Evolutionary conservation across 2,797 vertebrate species (phyloP).

Genomic region (Moxostoma hubbsi): DNA sequence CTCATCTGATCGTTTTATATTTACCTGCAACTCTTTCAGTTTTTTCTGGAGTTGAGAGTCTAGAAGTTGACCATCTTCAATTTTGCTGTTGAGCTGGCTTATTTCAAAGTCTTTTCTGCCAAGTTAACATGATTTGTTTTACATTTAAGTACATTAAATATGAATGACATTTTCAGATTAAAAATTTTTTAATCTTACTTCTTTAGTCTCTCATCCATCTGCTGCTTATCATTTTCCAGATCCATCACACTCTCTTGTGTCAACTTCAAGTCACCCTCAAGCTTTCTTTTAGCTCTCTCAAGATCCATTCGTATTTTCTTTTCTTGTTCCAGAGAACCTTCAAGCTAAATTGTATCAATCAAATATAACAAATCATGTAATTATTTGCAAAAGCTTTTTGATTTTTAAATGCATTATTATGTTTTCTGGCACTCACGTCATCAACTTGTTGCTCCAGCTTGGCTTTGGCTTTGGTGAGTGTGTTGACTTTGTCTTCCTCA

Average conservation of each 20-base stretch:
- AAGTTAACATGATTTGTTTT: conserved; percentile 30
- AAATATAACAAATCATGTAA: not conserved
- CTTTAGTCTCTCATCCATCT: conserved; percentile 81
- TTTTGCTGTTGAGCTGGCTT: conserved; percentile 75
- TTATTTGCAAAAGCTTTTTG: not conserved
- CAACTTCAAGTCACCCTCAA: conserved; percentile 81
- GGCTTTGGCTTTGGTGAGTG: conserved; percentile 79
- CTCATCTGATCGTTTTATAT: conserved; percentile 41
- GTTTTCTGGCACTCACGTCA: conserved; percentile 69
- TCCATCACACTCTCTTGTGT: conserved; percentile 85
- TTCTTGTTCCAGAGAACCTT: conserved; percentile 84
- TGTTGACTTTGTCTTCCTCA: conserved; percentile 85
- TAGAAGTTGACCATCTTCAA: conserved; percentile 85
- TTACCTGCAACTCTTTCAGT: conserved; percentile 84
- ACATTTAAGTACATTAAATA: no score
- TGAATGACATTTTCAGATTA: no score
- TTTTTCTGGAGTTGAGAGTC: conserved; percentile 84
- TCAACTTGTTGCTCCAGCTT: conserved; percentile 83
- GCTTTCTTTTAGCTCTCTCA: conserved; percentile 81
- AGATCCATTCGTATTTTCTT: conserved; percentile 85
- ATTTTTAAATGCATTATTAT: no score
- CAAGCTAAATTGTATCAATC: conserved; percentile 68
- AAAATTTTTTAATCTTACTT: conserved; percentile 69
- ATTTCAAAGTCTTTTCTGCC: conserved; percentile 86
- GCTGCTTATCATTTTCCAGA: conserved; percentile 80